Percentiles rank a stretch among this genome's conserved stretches.
Evolutionary conservation across 2,888 invertebrate species (phyloP).

Genomic region (Apotomis betuletana): DNA sequence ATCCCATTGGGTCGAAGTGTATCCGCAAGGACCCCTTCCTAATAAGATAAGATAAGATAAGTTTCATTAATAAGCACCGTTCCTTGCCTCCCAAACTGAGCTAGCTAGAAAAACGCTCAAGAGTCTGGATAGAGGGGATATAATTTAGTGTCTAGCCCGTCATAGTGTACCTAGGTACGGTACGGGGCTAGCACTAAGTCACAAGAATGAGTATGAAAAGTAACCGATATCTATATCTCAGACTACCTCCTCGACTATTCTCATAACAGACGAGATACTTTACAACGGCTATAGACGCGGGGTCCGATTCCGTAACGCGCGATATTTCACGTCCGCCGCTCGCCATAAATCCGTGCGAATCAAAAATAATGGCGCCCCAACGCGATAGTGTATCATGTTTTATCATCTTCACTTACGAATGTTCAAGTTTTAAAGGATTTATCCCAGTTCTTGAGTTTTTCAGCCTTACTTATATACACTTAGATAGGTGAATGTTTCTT

Average conservation of each 20-base stretch:
- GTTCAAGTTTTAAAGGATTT: conserved; percentile 34
- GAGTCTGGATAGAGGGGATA: too few species aligned
- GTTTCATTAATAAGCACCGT: too few species aligned
- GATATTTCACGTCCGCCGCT: conserved; percentile 41
- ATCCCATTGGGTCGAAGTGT: too few species aligned
- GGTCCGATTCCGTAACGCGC: conserved; percentile 27
- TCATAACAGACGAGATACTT: conserved; percentile 41
- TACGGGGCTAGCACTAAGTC: neutral
- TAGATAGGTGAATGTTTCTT: too few species aligned
- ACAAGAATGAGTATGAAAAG: neutral
- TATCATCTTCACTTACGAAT: conserved; percentile 41
- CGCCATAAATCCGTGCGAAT: conserved; percentile 46
- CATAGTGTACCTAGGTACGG: too few species aligned
- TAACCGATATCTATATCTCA: neutral
- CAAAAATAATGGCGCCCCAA: conserved; percentile 46
- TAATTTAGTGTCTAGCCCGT: too few species aligned
- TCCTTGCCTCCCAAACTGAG: too few species aligned
- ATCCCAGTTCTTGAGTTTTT: neutral
- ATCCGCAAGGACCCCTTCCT: too few species aligned
- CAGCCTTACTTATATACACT: neutral
- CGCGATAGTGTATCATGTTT: conserved; percentile 46
- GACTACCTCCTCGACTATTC: conserved; percentile 10
- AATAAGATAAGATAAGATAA: too few species aligned
- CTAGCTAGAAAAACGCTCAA: too few species aligned
- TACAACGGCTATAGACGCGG: conserved; percentile 33